phyloP scores from a whole-genome alignment of 1,140 invertebrate species.

The Pseudoatta argentina region DNA sequence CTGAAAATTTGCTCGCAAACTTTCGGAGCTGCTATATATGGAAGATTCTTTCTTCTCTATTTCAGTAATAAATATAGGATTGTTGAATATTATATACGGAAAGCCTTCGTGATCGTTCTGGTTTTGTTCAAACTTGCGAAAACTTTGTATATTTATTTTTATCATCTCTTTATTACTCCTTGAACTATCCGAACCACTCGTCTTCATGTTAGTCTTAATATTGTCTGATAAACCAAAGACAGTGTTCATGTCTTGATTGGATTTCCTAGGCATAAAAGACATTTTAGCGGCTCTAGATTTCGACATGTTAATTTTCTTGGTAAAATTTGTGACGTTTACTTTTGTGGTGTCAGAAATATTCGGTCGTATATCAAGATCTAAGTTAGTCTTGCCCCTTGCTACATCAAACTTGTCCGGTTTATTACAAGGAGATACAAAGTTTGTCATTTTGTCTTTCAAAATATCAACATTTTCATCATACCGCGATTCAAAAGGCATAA shows the following conservation, averaged over 20 bases:
- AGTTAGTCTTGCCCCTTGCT: constrained; percentile 68
- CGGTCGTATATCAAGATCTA: constrained; percentile 79
- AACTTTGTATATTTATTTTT: constrained; percentile 81
- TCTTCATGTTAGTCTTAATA: constrained; percentile 76
- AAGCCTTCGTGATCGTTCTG: constrained; percentile 82
- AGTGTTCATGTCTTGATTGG: constrained; percentile 70
- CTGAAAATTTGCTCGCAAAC: constrained; percentile 79
- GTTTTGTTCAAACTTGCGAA: constrained; percentile 80
- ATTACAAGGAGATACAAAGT: constrained; percentile 72
- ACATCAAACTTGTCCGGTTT: constrained; percentile 72
- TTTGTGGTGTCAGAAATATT: constrained; percentile 79
- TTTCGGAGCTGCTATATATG: constrained; percentile 80
- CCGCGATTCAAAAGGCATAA: constrained; percentile 43
- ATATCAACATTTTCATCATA: constrained; percentile 64
- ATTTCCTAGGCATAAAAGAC: constrained; percentile 68
- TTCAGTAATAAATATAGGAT: constrained; percentile 82
- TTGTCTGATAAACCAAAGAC: constrained; percentile 72
- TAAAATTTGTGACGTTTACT: constrained; percentile 73
- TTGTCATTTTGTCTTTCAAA: constrained; percentile 63
- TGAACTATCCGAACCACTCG: constrained; percentile 69
- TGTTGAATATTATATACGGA: constrained; percentile 83
- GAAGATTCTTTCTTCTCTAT: constrained; percentile 79
- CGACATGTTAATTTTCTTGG: constrained; percentile 77
- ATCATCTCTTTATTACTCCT: constrained; percentile 80
- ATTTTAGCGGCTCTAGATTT: constrained; percentile 69